phyloP scores from a whole-genome alignment of 2,797 vertebrate genomes.

The Echeneis naucrates region DNA sequence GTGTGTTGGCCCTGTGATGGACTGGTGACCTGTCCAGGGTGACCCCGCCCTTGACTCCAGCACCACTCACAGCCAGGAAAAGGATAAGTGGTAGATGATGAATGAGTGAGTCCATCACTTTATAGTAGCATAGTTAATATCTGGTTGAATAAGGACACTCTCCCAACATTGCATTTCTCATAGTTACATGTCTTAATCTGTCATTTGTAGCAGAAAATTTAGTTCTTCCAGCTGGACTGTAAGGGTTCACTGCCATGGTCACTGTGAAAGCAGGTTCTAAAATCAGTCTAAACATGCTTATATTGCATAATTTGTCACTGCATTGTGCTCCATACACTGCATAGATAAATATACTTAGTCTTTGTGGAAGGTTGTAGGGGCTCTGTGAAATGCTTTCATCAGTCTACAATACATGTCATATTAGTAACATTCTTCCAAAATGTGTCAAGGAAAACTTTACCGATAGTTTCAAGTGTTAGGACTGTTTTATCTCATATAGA shows the following conservation, averaged over 20 bases:
- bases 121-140: too few relatives aligned
- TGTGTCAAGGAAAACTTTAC: neutral
- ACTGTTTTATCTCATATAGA: neutral
- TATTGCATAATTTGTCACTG: neutral
- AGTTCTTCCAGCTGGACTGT: neutral
- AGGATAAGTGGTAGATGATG: too few relatives aligned
- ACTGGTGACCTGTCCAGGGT: too few relatives aligned
- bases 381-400: neutral
- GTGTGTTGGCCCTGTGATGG: too few relatives aligned
- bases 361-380: neutral
- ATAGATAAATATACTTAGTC: neutral
- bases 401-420: neutral
- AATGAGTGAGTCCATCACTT: neutral
- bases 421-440: neutral
- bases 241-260: neutral
- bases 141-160: neutral
- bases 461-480: neutral
- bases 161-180: neutral
- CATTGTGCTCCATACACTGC: neutral
- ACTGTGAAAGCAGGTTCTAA: neutral
- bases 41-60: too few relatives aligned
- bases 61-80: too few relatives aligned
- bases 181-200: neutral
- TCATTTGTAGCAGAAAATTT: neutral
- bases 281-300: neutral